These are phyloP conservation scores for Mythimna albipuncta DNA, from an alignment of 2,888 invertebrate genomes.

Conservation along the genomic window DNA sequence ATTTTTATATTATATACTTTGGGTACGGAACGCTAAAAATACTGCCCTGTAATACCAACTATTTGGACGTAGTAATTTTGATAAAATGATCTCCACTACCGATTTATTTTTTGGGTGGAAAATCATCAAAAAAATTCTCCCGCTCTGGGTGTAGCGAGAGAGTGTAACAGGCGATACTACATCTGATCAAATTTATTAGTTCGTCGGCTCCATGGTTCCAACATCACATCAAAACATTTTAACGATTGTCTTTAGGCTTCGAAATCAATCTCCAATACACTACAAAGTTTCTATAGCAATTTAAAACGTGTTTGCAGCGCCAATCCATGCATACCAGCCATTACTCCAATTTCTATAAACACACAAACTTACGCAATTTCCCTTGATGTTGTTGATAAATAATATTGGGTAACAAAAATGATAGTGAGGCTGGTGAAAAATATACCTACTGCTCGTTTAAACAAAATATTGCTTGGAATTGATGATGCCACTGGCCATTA, in stretches of 20 bases:
- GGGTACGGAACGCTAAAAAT: no score
- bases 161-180: not conserved
- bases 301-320: conserved; percentile 38
- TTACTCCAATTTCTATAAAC: conserved; percentile 62
- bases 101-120: no score
- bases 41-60: conserved; percentile 9
- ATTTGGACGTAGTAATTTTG: not conserved
- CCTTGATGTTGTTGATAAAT: conserved; percentile 66
- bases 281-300: conserved; percentile 31
- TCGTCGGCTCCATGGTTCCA: not conserved
- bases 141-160: no score
- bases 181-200: no score
- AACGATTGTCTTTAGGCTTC: not conserved
- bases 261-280: conserved; percentile 34
- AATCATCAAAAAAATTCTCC: no score
- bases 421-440: conserved; percentile 75
- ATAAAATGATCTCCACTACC: no score
- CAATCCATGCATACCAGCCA: conserved; percentile 40
- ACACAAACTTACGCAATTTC: conserved; percentile 71
- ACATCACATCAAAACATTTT: not conserved
- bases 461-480: conserved; percentile 76
- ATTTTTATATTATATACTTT: no score
- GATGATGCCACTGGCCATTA: conserved; percentile 81
- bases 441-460: conserved; percentile 73
- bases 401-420: conserved; percentile 71